phyloP scores from a whole-genome alignment of 2,113 vertebrate species.

The Toxotes chatareus region DNA sequence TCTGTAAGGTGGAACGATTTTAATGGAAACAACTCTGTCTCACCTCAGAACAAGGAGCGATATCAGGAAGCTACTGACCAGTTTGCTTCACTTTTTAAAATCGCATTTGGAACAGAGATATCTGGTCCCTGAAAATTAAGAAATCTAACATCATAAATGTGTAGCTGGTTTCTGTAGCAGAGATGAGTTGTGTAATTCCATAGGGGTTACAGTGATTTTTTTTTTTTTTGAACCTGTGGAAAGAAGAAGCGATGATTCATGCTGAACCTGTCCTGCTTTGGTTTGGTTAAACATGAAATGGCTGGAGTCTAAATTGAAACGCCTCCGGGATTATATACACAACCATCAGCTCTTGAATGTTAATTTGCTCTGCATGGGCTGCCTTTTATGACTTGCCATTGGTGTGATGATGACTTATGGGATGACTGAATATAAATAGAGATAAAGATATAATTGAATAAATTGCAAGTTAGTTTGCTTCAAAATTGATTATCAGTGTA shows the following conservation, averaged over 20 bases:
- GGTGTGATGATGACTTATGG: conserved; percentile 41
- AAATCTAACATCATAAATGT: neutral
- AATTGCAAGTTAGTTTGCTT: conserved; percentile 29
- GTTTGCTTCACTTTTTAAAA: conserved; percentile 18
- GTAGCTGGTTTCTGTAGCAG: conserved; percentile 17
- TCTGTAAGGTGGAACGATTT: conserved; percentile 72
- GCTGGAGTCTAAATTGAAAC: conserved; percentile 64
- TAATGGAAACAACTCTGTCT: conserved; percentile 71
- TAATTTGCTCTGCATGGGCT: conserved; percentile 57
- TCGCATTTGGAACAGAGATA: neutral
- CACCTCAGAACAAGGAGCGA: conserved; percentile 62
- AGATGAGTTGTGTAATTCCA: conserved; percentile 43
- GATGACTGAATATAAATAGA: conserved; percentile 48
- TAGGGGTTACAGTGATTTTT: conserved; percentile 21
- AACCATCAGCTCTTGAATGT: conserved; percentile 65
- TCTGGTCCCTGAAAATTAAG: neutral
- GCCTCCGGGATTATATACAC: conserved; percentile 60
- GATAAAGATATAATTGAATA: conserved; percentile 40
- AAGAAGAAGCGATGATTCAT: conserved; percentile 55
- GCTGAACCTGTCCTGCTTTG: conserved; percentile 32
- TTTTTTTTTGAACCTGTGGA: conserved; percentile 42
- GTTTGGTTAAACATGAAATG: conserved; percentile 57
- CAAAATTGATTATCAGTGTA: conserved; percentile 9
- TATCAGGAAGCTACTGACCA: conserved; percentile 35
- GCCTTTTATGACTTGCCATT: conserved; percentile 50